Percentiles rank a stretch among this genome's conserved stretches.
phyloP scores from a whole-genome alignment of 2,888 invertebrate species.

The Troides aeacus region DNA sequence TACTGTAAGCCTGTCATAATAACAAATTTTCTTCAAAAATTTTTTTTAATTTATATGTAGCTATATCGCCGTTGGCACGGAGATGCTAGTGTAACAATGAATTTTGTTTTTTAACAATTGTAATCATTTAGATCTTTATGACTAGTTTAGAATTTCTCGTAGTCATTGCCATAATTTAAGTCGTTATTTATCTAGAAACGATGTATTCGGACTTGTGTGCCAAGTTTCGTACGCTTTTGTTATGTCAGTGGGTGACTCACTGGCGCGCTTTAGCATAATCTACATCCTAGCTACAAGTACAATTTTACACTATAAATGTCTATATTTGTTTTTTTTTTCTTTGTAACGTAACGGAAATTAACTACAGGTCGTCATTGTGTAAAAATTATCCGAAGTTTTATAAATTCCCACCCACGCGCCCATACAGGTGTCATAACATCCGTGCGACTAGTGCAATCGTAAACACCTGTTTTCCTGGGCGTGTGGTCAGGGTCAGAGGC shows the following conservation, averaged over 20 bases:
- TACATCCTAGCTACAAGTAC: conserved; percentile 16
- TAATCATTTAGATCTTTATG: conserved; percentile 33
- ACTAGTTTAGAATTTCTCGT: conserved; percentile 34
- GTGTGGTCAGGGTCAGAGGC: conserved; percentile 53
- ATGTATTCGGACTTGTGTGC: conserved; percentile 54
- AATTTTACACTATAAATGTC: conserved; percentile 12
- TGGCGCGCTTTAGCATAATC: conserved; percentile 13
- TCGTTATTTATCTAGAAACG: conserved; percentile 61
- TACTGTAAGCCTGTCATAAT: background rate
- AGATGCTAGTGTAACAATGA: background rate
- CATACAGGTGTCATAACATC: conserved; percentile 36
- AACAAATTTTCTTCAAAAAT: conserved; percentile 1
- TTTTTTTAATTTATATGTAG: conserved; percentile 14
- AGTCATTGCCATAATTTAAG: conserved; percentile 67
- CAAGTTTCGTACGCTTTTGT: conserved; percentile 64
- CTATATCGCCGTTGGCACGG: conserved; percentile 11
- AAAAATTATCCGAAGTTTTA: conserved; percentile 28
- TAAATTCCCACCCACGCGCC: conserved; percentile 38
- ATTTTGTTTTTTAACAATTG: conserved; percentile 25
- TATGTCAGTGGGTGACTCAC: conserved; percentile 41
- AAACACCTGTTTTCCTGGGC: conserved; percentile 72
- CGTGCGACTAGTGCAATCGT: conserved; percentile 39
- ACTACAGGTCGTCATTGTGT: conserved; percentile 4
- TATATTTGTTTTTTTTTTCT: conserved; percentile 9
- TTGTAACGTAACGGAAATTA: too few species aligned